Conservation (phyloP, 1,140 invertebrate genomes). For the Reticulitermes speratus region DNA sequence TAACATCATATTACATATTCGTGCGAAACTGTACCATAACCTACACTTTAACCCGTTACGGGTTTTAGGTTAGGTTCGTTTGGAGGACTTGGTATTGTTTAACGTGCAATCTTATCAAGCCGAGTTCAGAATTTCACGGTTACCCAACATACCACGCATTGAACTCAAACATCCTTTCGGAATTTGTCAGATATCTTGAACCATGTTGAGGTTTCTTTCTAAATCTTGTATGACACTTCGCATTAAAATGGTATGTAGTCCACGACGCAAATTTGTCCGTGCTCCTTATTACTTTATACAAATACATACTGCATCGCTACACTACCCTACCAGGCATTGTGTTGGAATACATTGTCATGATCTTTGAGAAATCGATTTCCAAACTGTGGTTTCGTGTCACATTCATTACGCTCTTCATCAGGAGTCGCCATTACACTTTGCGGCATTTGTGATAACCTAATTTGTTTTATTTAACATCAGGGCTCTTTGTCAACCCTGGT, state of each 20-base stretch:
- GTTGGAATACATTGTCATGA: conserved; percentile 81
- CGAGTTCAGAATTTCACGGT: not conserved
- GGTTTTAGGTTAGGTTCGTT: too few species aligned
- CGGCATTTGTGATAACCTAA: too few species aligned
- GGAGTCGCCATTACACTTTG: too few species aligned
- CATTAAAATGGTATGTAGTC: not conserved
- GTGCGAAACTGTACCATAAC: too few species aligned
- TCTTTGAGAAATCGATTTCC: conserved; percentile 75
- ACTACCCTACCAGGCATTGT: conserved; percentile 86
- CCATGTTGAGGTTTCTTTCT: conserved; percentile 64
- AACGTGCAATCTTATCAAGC: too few species aligned
- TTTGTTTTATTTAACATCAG: too few species aligned
- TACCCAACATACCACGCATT: conserved; percentile 71
- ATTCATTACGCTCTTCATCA: not conserved
- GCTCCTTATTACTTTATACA: not conserved
- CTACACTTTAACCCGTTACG: too few species aligned
- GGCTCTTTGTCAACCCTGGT: too few species aligned
- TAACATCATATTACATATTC: too few species aligned
- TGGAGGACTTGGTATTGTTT: too few species aligned
- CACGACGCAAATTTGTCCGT: not conserved
- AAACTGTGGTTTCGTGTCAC: conserved; percentile 63
- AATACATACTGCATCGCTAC: conserved; percentile 2
- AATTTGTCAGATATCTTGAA: conserved; percentile 58
- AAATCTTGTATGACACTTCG: conserved; percentile 50
- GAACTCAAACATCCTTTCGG: conserved; percentile 65